Base-by-base conservation (phyloP, 1,140 invertebrate species). In the Metaphire vulgaris region DNA sequence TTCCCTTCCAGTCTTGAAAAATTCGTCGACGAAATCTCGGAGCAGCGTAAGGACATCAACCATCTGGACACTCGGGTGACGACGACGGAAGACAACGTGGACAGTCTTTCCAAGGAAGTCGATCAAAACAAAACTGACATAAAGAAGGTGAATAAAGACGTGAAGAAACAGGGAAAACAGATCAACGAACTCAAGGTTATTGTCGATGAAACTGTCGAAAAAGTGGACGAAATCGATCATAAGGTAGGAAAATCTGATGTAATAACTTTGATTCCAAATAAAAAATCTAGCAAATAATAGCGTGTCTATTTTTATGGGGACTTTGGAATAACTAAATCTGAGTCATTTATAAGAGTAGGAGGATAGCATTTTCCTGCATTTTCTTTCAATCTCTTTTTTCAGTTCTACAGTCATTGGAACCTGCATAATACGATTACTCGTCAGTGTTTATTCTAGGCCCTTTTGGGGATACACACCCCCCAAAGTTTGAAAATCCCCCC, bases 151-250 rank as follows among this genome's bases (percentile, higher is more conserved):
- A 28, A 65, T 21, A 67, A 33, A 26, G 76, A 78, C 0, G 78
- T 82, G 12, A 70, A 76, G 0, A 32, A 78, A 69, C 81, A 83
- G 56, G 77, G 74, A 1, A 66, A 81, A 67, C 79, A 83, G 33
- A 76, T 84, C 2, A 69, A 77, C 14, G 72, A 76, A 0, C 76
- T 82, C 1, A 79, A 81, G 29, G 76, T 76, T 12, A 79, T 80
- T 32, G 79, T 83, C 2, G 72, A 69, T 1, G 77, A 78, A 12
- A 76, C 82, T 31, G 80, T 80, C 31, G 68, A 31, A 6, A 82
- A 82, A 75, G 79, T 83, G 0, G 81, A 84, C 68, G 81, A 82
- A 76, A 82, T 84, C 31, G 82, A 84, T 66, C 79, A 79, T 32
- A 84, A 82, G 82, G 81, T 84, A 41, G 68, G 69, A 29, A 67